phyloP scores from a whole-genome alignment of 2,888 invertebrate genomes.

The Oscheius myriophilus region DNA sequence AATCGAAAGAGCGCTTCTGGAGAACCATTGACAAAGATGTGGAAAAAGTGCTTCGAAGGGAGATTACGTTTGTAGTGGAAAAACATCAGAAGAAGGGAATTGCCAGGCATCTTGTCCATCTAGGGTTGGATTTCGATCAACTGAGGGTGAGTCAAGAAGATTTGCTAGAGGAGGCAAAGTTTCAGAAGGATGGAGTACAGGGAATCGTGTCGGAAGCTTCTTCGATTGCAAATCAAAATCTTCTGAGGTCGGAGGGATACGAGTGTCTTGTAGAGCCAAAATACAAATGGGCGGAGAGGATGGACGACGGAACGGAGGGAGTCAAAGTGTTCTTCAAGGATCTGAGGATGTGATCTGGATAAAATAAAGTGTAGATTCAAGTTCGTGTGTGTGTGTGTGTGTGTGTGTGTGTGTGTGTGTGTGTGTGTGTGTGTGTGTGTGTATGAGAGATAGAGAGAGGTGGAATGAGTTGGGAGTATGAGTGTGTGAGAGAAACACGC shows the following conservation, averaged over 20 bases:
- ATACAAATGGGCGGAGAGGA: slow-evolving; percentile 18
- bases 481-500: too few relatives aligned
- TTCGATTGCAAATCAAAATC: slow-evolving; percentile 28
- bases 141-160: slow-evolving; percentile 7
- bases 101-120: slow-evolving; percentile 12
- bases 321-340: slow-evolving; percentile 26
- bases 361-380: too few relatives aligned
- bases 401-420: too few relatives aligned
- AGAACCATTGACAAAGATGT: slow-evolving; percentile 8
- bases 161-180: not conserved
- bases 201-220: slow-evolving; percentile 29
- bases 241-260: slow-evolving; percentile 11
- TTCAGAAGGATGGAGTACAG: slow-evolving; percentile 15
- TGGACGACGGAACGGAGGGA: slow-evolving; percentile 19
- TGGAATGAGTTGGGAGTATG: too few relatives aligned
- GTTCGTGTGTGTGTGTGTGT: too few relatives aligned
- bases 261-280: slow-evolving; percentile 20
- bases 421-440: too few relatives aligned
- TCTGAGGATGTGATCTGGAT: not conserved
- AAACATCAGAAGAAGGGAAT: slow-evolving; percentile 30
- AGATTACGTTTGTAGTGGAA: slow-evolving; percentile 21
- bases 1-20: slow-evolving; percentile 26
- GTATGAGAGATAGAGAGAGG: too few relatives aligned
- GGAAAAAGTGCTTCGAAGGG: slow-evolving; percentile 20
- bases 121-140: slow-evolving; percentile 10